These are phyloP conservation scores for Nomada flava DNA, from an alignment of 2,888 invertebrate species.

Conservation along the genomic window DNA sequence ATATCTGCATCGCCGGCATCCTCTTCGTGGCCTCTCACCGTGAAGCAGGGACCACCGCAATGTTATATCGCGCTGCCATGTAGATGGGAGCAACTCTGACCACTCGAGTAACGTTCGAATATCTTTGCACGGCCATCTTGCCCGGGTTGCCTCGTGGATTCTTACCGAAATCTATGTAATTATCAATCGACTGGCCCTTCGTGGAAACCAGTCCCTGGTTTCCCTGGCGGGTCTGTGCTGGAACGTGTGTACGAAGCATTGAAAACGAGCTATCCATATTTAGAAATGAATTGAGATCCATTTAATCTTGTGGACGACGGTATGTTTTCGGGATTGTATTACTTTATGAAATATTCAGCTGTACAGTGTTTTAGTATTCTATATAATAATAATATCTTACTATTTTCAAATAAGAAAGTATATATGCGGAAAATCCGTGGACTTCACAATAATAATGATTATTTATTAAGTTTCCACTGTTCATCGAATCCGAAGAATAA, in stretches of 20 bases:
- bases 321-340: not conserved
- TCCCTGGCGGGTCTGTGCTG: slow-evolving; percentile 11
- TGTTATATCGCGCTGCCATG: slow-evolving; percentile 65
- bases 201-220: slow-evolving; percentile 24
- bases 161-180: slow-evolving; percentile 65
- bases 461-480: not conserved
- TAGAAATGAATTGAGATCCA: slow-evolving; percentile 6
- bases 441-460: too few species aligned
- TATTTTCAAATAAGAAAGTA: too few species aligned
- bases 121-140: slow-evolving; percentile 70
- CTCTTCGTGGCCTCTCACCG: slow-evolving; percentile 57
- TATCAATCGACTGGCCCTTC: slow-evolving; percentile 53
- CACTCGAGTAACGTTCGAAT: slow-evolving; percentile 65
- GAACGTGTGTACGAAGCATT: slow-evolving; percentile 3
- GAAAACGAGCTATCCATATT: slow-evolving; percentile 20
- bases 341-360: not conserved
- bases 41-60: slow-evolving; percentile 66
- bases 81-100: slow-evolving; percentile 67
- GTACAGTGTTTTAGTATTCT: too few species aligned
- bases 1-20: slow-evolving; percentile 79
- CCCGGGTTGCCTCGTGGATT: slow-evolving; percentile 50
- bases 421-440: too few species aligned
- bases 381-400: too few species aligned
- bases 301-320: not conserved
- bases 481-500: not conserved